Base-by-base conservation (phyloP, 2,888 invertebrate genomes). In the Eueremaeus valkanovi region DNA sequence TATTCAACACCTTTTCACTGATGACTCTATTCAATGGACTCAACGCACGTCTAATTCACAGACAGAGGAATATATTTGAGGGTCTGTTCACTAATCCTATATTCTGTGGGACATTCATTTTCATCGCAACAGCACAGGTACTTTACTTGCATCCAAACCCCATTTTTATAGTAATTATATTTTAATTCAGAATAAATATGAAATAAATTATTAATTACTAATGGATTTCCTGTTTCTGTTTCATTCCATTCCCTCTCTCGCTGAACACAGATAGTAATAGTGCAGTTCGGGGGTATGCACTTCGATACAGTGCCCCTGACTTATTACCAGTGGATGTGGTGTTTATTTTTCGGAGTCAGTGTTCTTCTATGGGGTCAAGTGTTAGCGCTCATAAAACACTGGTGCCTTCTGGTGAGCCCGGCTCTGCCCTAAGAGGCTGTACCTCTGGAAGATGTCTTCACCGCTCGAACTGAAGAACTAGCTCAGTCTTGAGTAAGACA, bases 11-110 rank as follows among this genome's bases (percentile, higher is more conserved):
- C 42, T 99, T 99, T 86, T 99, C 99, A 79, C 93, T 99, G 95
- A 99, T 99, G 99, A 99, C 99, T 18, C 88, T 99, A 79, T 99
- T 98, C 88, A 99, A 99, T 88, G 99, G 99, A 88, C 94, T 99
- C 85, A 99, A 99, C 87, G 97, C 98, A 79, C 89, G 99, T 82
- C 99, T 99, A 88, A 99, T 99, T 83, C 99, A 99, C 86, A 98
- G 98, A 79, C 97, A 99, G 86, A 88, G 99, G 81, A 98, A 99
- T 86, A 93, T 99, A 82, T 93, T 99, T 86, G 90, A 92, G 85
- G 98, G 98, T 81, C 90, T 99, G 80, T 93, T 95, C 85, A 92
- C 94, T 80, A 99, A 99, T 88, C 95, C 95, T 77, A 95, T 99
- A 83, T 99, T 98, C 88, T 95, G 96, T 86, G 90, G 91, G 80